Evolutionary conservation across 2,888 invertebrate species (phyloP).

Genomic region (Ligdia adustata): DNA sequence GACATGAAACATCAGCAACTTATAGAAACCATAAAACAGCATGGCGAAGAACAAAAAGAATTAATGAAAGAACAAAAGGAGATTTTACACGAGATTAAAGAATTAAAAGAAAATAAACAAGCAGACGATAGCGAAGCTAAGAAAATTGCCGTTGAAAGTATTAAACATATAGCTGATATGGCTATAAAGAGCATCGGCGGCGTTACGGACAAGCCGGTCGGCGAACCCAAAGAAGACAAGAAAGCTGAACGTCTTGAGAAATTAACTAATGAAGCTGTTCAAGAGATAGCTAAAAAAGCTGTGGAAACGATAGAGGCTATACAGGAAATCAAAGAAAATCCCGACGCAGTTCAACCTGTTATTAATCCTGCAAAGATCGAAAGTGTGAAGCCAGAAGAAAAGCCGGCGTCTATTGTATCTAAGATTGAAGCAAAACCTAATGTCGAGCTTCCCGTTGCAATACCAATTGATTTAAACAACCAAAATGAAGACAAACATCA

Average conservation of each 20-base stretch:
- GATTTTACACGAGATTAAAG: constrained; percentile 83
- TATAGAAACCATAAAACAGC: constrained; percentile 86
- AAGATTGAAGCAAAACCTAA: constrained; percentile 15
- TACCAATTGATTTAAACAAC: constrained; percentile 1
- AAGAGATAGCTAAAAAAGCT: constrained; percentile 77
- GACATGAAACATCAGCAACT: constrained; percentile 57
- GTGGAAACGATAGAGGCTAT: constrained; percentile 74
- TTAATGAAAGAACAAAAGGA: constrained; percentile 87
- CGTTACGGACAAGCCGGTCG: constrained; percentile 63
- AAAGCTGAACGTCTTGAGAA: constrained; percentile 56
- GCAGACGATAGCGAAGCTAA: constrained; percentile 72
- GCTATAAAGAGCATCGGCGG: constrained; percentile 75
- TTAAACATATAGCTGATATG: constrained; percentile 76
- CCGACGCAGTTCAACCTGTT: constrained; percentile 23
- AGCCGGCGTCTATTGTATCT: background rate
- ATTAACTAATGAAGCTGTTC: constrained; percentile 65
- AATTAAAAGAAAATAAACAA: constrained; percentile 74
- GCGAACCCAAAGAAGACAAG: constrained; percentile 40
- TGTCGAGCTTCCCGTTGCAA: background rate
- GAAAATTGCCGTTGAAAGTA: constrained; percentile 78
- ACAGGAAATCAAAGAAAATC: constrained; percentile 59
- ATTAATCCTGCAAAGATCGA: constrained; percentile 5
- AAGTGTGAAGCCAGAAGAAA: constrained; percentile 6
- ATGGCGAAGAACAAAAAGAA: constrained; percentile 87
- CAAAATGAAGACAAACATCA: constrained; percentile 7